Evolutionary conservation across 2,113 vertebrate species (phyloP).

Genomic region (Crotalus viridis): DNA sequence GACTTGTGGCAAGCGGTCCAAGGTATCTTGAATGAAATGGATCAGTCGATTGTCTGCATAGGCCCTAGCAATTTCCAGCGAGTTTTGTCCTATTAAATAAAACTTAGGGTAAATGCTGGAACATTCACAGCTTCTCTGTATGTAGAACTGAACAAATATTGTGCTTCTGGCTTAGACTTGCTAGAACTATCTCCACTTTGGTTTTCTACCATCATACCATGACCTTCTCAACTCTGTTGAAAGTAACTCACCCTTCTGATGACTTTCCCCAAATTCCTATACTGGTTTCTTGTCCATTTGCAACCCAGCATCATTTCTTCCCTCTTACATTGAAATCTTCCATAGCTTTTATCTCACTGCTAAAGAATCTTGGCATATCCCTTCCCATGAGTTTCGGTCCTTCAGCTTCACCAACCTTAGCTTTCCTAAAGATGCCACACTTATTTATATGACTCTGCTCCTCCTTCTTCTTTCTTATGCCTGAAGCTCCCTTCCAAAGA

Average conservation of each 20-base stretch:
- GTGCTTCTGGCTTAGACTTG: background rate
- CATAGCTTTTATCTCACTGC: background rate
- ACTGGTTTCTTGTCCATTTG: background rate
- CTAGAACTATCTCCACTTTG: background rate
- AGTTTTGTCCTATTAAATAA: constrained; percentile 74
- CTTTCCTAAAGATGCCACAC: background rate
- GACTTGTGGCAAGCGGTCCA: constrained; percentile 72
- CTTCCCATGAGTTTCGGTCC: background rate
- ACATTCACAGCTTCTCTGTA: background rate
- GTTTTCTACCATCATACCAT: background rate
- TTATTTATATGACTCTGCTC: background rate
- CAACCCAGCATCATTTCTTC: background rate
- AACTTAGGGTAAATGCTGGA: background rate
- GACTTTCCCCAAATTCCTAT: background rate
- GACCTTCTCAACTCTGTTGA: background rate
- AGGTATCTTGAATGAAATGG: constrained; percentile 75
- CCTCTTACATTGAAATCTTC: background rate
- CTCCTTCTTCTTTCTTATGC: no score
- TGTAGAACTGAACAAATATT: background rate
- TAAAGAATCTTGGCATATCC: background rate
- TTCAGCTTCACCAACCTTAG: background rate
- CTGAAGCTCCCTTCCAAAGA: background rate
- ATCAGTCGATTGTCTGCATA: constrained; percentile 80
- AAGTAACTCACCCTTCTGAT: background rate
- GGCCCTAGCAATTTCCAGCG: constrained; percentile 78